Conservation (phyloP, 1,140 invertebrate genomes). For the Zaprionus davidi region DNA sequence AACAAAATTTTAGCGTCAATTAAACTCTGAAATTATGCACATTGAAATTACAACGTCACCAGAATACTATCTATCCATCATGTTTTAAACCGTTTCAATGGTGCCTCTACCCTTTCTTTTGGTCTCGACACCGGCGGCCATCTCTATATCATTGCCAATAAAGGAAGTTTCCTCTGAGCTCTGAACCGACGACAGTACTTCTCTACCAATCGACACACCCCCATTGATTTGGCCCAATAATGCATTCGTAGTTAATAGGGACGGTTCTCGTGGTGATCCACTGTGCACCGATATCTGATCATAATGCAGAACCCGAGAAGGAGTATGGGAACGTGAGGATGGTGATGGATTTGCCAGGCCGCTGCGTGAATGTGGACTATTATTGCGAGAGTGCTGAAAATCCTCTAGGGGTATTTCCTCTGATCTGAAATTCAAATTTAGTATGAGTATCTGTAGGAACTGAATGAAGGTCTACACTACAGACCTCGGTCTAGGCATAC, state of each 20-base stretch:
- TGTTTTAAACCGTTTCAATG: constrained; percentile 88
- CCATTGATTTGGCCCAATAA: constrained; percentile 61
- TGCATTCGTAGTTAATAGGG: constrained; percentile 51
- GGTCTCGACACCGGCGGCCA: constrained; percentile 1
- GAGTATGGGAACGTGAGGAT: constrained; percentile 78
- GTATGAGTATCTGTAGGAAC: background rate
- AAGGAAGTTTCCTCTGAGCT: constrained; percentile 91
- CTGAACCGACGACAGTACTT: constrained; percentile 55
- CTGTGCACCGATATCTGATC: constrained; percentile 84
- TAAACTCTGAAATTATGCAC: constrained; percentile 43
- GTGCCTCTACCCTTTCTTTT: constrained; percentile 85
- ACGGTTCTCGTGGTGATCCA: constrained; percentile 71
- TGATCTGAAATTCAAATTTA: constrained; percentile 84
- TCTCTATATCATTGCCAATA: constrained; percentile 85
- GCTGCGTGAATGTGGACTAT: constrained; percentile 73
- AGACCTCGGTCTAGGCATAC: constrained; percentile 88
- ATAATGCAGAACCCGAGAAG: constrained; percentile 79
- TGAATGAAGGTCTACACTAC: constrained; percentile 16
- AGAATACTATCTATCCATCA: constrained; percentile 51
- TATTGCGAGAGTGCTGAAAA: constrained; percentile 85
- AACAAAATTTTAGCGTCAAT: constrained; percentile 68
- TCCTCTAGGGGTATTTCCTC: constrained; percentile 94
- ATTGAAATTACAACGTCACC: constrained; percentile 27
- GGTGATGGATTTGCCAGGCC: constrained; percentile 52
- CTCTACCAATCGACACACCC: constrained; percentile 56